Percentiles rank a stretch among this genome's conserved stretches.
Conservation (phyloP, 2,888 invertebrate genomes). For the Epirrita christyi region DNA sequence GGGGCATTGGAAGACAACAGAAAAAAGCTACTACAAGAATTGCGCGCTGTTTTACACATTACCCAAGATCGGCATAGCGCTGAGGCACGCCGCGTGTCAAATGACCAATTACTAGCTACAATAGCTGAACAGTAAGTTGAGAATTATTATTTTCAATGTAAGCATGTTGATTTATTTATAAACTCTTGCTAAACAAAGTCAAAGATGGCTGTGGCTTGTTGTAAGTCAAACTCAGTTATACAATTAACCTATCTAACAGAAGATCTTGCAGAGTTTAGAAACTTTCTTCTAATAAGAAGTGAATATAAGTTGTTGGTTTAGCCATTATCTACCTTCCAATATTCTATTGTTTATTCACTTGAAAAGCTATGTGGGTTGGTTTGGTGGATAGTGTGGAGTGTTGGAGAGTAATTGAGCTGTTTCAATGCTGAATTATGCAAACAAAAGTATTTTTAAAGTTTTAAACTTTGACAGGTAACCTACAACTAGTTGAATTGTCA, state of each 20-base stretch:
- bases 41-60: slow-evolving; percentile 93
- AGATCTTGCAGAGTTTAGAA: slow-evolving; percentile 33
- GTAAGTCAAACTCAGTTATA: slow-evolving; percentile 47
- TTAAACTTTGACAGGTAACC: slow-evolving; percentile 65
- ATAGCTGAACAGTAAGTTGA: slow-evolving; percentile 94
- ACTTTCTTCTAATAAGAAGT: slow-evolving; percentile 39
- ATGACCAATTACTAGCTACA: slow-evolving; percentile 94
- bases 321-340: not conserved
- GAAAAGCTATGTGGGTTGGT: not conserved
- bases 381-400: not conserved
- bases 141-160: slow-evolving; percentile 50
- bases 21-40: slow-evolving; percentile 92
- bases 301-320: not conserved
- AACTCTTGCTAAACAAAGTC: slow-evolving; percentile 62
- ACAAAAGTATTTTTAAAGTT: not conserved
- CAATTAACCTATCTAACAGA: slow-evolving; percentile 10
- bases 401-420: not conserved
- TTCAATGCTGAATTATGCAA: not conserved
- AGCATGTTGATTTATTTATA: slow-evolving; percentile 71
- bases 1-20: slow-evolving; percentile 94
- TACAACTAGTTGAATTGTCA: slow-evolving; percentile 42
- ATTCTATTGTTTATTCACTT: not conserved
- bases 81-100: slow-evolving; percentile 95
- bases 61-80: slow-evolving; percentile 96
- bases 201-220: slow-evolving; percentile 74